Evolutionary conservation across 2,113 vertebrate genomes (phyloP).

Genomic region (Hydrochoerus hydrochaeris): DNA sequence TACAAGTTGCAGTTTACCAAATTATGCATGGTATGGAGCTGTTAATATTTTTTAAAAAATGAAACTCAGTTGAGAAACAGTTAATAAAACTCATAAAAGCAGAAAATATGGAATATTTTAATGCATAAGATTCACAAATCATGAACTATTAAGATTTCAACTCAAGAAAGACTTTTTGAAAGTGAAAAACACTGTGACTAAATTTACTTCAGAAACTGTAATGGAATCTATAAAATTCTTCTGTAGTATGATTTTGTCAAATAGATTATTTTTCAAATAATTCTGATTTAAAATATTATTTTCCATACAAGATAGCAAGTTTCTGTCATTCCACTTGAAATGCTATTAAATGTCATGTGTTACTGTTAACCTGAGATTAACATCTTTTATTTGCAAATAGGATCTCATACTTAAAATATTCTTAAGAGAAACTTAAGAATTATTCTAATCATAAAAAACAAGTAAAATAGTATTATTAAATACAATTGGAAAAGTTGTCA

Average conservation of each 20-base stretch:
- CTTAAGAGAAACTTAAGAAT: not conserved
- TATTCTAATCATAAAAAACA: not conserved
- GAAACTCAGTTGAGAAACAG: not conserved
- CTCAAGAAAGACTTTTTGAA: too few relatives aligned
- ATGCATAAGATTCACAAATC: not conserved
- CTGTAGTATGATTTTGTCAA: not conserved
- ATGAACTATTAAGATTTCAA: not conserved
- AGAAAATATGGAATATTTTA: constrained; percentile 3
- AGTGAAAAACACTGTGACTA: not conserved
- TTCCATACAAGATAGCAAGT: not conserved
- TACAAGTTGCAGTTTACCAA: not conserved
- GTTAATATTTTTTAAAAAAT: not conserved
- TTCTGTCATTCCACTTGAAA: not conserved
- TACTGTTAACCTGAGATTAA: not conserved
- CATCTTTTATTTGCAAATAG: constrained; percentile 40
- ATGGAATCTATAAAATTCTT: not conserved
- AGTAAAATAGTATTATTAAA: not conserved
- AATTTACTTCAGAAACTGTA: constrained; percentile 13
- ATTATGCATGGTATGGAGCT: not conserved
- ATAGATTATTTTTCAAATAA: not conserved
- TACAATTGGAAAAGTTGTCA: not conserved
- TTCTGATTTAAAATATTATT: constrained; percentile 14
- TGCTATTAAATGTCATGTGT: not conserved
- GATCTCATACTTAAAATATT: not conserved
- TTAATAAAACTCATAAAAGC: not conserved